A percentile compares a stretch with the other conserved stretches of the same genome.
phyloP scores from a whole-genome alignment of 2,113 vertebrate species.

The Apteryx owenii region DNA sequence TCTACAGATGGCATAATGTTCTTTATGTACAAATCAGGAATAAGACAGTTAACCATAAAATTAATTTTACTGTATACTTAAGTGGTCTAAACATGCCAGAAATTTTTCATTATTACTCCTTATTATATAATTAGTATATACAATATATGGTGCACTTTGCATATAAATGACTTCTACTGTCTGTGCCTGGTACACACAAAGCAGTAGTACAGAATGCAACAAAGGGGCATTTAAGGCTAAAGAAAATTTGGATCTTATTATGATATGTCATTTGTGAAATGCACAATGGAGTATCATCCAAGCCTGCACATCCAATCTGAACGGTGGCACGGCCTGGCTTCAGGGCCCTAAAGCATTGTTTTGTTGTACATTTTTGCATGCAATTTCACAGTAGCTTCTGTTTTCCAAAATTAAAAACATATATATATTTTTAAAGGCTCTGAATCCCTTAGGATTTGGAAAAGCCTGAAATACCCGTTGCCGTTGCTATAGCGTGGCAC shows the following conservation, averaged over 20 bases:
- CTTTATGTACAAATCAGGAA: constrained; percentile 24
- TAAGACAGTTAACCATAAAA: constrained; percentile 56
- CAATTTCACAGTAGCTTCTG: not conserved
- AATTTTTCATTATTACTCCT: constrained; percentile 51
- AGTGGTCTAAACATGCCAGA: constrained; percentile 39
- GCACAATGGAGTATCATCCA: not conserved
- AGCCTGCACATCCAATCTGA: not conserved
- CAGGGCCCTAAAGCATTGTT: not conserved
- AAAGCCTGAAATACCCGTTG: not conserved
- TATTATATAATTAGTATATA: constrained; percentile 61
- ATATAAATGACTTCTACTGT: constrained; percentile 33
- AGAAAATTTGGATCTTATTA: not conserved
- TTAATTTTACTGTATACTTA: constrained; percentile 26
- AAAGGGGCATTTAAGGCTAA: not conserved
- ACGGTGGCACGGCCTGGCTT: not conserved
- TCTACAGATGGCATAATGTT: constrained; percentile 9
- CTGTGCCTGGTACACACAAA: not conserved
- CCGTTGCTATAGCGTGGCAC: not conserved
- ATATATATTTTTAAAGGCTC: not conserved
- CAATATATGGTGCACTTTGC: constrained; percentile 34
- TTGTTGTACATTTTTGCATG: not conserved
- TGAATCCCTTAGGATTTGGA: not conserved
- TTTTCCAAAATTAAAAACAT: not conserved
- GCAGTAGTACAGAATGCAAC: not conserved
- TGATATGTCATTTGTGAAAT: not conserved